Conservation (phyloP, 2,113 vertebrate species). For the Hipposideros armiger region DNA sequence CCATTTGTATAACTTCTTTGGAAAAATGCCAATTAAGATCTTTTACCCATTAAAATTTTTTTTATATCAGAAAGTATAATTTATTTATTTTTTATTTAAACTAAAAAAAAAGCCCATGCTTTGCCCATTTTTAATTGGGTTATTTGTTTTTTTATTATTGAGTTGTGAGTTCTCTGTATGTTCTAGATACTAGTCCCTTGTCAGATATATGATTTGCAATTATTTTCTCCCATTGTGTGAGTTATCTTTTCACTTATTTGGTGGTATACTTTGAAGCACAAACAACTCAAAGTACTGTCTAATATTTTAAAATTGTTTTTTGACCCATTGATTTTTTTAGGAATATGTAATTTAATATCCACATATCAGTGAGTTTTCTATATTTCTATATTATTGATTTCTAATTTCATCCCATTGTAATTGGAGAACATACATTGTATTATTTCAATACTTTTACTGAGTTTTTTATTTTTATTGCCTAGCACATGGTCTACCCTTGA, state of each 20-base stretch:
- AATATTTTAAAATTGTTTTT: background rate
- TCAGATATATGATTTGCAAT: background rate
- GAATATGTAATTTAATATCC: background rate
- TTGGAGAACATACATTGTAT: background rate
- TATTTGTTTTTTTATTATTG: no score
- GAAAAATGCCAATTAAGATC: background rate
- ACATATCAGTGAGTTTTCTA: background rate
- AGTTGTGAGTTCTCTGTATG: no score
- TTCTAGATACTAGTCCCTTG: background rate
- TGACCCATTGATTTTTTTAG: background rate
- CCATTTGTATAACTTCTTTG: no score
- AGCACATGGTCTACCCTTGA: background rate
- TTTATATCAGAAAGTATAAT: background rate
- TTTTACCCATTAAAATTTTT: background rate
- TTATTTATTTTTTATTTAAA: background rate
- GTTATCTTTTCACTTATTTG: background rate
- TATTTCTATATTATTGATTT: background rate
- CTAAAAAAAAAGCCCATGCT: background rate
- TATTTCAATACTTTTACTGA: background rate
- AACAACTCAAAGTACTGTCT: background rate
- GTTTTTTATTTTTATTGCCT: background rate
- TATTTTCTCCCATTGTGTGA: background rate
- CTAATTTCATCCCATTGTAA: background rate
- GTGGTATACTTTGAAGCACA: background rate
- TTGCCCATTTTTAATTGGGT: no score